Evolutionary conservation across 53 echinoderm and acorn worm genomes (phyloP), one percentile per base, ranked within the genome.

Genomic region (Apostichopus leukothele): DNA sequence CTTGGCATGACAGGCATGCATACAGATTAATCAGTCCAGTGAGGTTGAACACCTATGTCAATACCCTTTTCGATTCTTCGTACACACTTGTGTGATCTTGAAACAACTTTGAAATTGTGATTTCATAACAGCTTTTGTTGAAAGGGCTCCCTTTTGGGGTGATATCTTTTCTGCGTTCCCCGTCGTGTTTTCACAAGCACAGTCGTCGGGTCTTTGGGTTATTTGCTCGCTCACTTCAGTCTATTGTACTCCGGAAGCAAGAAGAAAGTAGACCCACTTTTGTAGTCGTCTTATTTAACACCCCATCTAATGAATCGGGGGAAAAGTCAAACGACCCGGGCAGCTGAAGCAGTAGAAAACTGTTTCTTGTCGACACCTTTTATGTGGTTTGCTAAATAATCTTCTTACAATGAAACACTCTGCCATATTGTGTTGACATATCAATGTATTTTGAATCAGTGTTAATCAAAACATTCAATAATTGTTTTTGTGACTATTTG

Each of bases 31-130:
- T 39, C 39, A 39, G 39, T 39, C 39, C 39, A 39, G 39, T 71
- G 53, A 81, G 81, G 54, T 81, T 55, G 59, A 81, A 54, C 81
- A 81, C 81, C 81, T 81, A 81, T 55, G 81, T 81, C 81, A 81
- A 81, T 54, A 81, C 22, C 21, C 54, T 39, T 39, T 59, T 21
- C n/a, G 55, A 81, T 81, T 54, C 60, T 81, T 81, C 55, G 6
- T 39, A 55, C 23, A 81, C 59, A 59, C 54, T 81, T 81, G 22
- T 21, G 19, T 23, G 11, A 81, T 81, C 81, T 81, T 81, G 81
- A 81, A 81, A 81, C 81, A 81, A 81, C 81, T 81, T 81, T 81
- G 81, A 81, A 81, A 81, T 81, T 81, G 81, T 81, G 81, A 81
- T 81, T 81, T 81, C 19, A 81, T 81, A 81, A 81, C 81, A 81